Evolutionary conservation across 2,888 invertebrate genomes (phyloP), one percentile per base, ranked within the genome.

Genomic region (Leptinotarsa peninsularis): DNA sequence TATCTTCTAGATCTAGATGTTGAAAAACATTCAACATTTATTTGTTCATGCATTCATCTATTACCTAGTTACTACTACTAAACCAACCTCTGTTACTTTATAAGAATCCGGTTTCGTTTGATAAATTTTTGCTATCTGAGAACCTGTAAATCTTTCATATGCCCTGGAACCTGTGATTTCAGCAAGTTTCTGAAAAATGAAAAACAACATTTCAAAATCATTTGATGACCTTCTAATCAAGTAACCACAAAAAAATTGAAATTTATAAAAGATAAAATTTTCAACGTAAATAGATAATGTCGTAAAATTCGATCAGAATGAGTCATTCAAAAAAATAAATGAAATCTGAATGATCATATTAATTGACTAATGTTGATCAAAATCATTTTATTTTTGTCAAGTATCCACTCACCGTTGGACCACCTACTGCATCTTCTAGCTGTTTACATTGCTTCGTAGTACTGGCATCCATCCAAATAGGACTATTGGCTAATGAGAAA

Each of bases 381-480:
- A 43, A 43, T 43, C 3, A 43, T 2, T 43, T 43, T 43, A 43
- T 10, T 43, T 75, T 63, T 67, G 66, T 68, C 33, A 33, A 33
- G 33, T 33, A 33, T 33, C 17, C 66, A 71, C 71, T 73, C 86
- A 95, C 95, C 81, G 84, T 80, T 43, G 88, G 82, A 27, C 88
- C 97, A 4, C 97, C 98, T 14, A 96, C 91, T 23, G 92, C 92
- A 43, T 93, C 91, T 88, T 98, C 98, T 76, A 99, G 89, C 78
- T 93, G 90, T 76, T 90, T 89, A 86, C 97, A 97, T 85, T 96
- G 93, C 56, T 90, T 88, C 0, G 91, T 91, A 81, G 93, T 97
- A 81, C 95, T 96, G 4, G 95, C 94, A 88, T 99, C 98, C 97
- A 98, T 97, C 99, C 99, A 99, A 18, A 98, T 93, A 0, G 99